Conservation (phyloP, 2,797 vertebrate species). For the Lateolabrax maculatus region DNA sequence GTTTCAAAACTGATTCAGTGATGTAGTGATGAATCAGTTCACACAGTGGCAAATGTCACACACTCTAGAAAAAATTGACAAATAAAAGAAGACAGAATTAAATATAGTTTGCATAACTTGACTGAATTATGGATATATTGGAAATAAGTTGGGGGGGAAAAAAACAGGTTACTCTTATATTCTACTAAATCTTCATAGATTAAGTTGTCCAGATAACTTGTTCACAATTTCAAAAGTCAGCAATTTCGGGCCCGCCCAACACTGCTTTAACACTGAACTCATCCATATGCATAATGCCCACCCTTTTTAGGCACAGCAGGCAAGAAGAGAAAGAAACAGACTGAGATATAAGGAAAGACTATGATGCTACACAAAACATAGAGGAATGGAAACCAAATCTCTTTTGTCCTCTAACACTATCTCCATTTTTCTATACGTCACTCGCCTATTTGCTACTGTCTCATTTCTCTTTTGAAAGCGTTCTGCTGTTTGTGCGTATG, state of each 20-base stretch:
- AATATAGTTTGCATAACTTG: background rate
- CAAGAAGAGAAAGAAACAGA: slow-evolving; percentile 1
- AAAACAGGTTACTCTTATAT: background rate
- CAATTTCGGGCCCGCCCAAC: background rate
- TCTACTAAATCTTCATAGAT: background rate
- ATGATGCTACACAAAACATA: slow-evolving; percentile 12
- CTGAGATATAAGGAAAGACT: slow-evolving; percentile 5
- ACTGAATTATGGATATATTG: background rate
- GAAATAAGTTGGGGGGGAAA: background rate
- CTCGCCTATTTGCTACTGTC: background rate
- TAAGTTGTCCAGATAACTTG: background rate
- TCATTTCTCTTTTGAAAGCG: background rate
- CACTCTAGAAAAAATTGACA: background rate
- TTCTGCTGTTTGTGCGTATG: background rate
- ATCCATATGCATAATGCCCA: slow-evolving; percentile 14
- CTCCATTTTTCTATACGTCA: background rate
- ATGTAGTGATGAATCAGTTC: background rate
- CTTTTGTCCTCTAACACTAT: background rate
- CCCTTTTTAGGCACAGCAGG: slow-evolving; percentile 1
- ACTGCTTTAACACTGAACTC: slow-evolving; percentile 13
- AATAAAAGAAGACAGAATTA: background rate
- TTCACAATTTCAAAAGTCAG: slow-evolving; percentile 7
- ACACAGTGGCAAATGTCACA: background rate
- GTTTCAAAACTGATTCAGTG: background rate
- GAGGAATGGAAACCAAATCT: background rate